Conservation (phyloP, 1,140 invertebrate species). For the Polypedilum pembai region DNA sequence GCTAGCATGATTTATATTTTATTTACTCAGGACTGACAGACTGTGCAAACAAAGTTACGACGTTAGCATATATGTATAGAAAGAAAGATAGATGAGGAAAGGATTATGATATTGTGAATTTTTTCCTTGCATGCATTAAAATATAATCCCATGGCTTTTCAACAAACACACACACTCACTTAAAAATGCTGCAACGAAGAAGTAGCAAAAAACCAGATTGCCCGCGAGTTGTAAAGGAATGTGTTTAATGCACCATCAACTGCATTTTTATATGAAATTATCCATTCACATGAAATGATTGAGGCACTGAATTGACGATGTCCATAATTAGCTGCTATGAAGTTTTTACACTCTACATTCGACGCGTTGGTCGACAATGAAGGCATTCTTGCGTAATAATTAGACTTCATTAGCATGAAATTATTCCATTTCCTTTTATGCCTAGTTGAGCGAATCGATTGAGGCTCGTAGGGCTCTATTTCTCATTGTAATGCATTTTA, state of each 20-base stretch:
- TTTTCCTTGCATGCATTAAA: neutral
- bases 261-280: constrained; percentile 8
- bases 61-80: neutral
- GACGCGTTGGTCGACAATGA: neutral
- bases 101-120: neutral
- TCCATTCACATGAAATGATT: neutral
- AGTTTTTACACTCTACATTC: neutral
- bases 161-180: neutral
- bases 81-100: neutral
- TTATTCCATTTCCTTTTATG: neutral
- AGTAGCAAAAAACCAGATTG: constrained; percentile 5
- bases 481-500: neutral
- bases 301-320: neutral
- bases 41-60: constrained; percentile 16
- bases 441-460: constrained; percentile 6
- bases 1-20: neutral
- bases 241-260: neutral
- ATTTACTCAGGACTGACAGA: constrained; percentile 11
- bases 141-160: neutral
- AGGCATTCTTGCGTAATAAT: constrained; percentile 27
- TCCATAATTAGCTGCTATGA: constrained; percentile 6
- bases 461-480: neutral
- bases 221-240: neutral
- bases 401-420: constrained; percentile 28
- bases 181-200: neutral